Base-by-base conservation (phyloP, 2,797 vertebrate species). In the Salmo trutta region DNA sequence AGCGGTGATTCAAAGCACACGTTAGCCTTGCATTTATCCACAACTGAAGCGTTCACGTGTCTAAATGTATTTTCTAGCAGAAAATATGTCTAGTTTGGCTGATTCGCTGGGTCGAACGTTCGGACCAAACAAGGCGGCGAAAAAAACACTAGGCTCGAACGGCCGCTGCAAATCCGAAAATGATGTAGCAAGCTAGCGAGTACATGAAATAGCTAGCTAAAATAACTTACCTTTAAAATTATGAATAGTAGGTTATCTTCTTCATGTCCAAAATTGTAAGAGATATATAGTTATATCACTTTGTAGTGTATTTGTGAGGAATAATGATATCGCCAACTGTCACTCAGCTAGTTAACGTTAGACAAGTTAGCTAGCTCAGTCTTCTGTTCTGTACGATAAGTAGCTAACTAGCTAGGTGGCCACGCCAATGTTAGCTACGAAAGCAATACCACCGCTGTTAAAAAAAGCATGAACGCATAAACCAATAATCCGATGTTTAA, bases 191-290 rank as follows among this genome's bases (percentile, higher is more conserved):
- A 74, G 31, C 73, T 74, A 24, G 59, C 33, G 74, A 82, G 41
- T 41, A 4, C n/a, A 41, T 79, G 29, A 47, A 19, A n/a, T 66
- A 53, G 21, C 36, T 27, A 77, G 14, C 75, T 64, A 47, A 24
- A 78, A 71, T 17, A 56, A 70, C 92, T 89, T 92, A 93, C 93
- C 94, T 94, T 95, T 93, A 87, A 91, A 92, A 90, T 94, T 95
- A 96, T 87, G 92, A 92, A 86, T 91, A 89, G 87, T 86, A 91
- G 92, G 85, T 93, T 92, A 91, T 93, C 92, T 93, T 93, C 94
- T 93, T 96, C 94, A 96, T 96, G 92, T 93, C 94, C 93, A 90
- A 89, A 93, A 93, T 83, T 92, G 90, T 88, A 89, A 85, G 87
- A 75, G 89, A 88, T 92, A 88, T 92, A 93, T 54, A 91, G 90